phyloP scores from a whole-genome alignment of 1,140 invertebrate genomes.

The Charaxes varanes region DNA sequence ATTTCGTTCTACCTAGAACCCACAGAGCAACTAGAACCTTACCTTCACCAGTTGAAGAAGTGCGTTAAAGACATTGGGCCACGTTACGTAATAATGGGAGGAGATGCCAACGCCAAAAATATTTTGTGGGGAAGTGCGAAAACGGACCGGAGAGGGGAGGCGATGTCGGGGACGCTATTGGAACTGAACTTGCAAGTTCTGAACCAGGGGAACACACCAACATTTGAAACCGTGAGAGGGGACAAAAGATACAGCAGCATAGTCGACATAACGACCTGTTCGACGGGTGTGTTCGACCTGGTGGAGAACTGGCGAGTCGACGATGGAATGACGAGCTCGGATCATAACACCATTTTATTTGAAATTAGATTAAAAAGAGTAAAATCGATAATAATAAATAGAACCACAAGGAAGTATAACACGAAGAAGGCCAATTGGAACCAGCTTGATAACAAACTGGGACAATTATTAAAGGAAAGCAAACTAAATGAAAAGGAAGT shows the following conservation, averaged over 20 bases:
- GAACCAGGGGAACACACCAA: constrained; percentile 18
- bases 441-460: not conserved
- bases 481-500: not conserved
- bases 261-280: constrained; percentile 18
- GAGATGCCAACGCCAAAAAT: constrained; percentile 31
- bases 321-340: constrained; percentile 11
- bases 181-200: constrained; percentile 10
- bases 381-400: not conserved
- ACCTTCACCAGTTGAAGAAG: not conserved
- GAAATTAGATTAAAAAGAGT: not conserved
- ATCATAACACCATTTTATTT: not conserved
- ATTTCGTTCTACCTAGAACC: constrained; percentile 6
- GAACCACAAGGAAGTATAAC: not conserved
- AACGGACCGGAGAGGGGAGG: constrained; percentile 10
- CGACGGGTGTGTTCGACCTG: constrained; percentile 3
- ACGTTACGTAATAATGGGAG: constrained; percentile 13
- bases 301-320: constrained; percentile 18
- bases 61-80: not conserved
- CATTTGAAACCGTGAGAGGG: constrained; percentile 18
- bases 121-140: constrained; percentile 31
- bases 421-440: not conserved
- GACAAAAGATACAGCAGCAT: constrained; percentile 12
- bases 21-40: constrained; percentile 1
- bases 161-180: not conserved
- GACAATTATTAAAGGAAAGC: not conserved